Evolutionary conservation across 2,113 vertebrate species (phyloP).

Genomic region (Silurus asotus): DNA sequence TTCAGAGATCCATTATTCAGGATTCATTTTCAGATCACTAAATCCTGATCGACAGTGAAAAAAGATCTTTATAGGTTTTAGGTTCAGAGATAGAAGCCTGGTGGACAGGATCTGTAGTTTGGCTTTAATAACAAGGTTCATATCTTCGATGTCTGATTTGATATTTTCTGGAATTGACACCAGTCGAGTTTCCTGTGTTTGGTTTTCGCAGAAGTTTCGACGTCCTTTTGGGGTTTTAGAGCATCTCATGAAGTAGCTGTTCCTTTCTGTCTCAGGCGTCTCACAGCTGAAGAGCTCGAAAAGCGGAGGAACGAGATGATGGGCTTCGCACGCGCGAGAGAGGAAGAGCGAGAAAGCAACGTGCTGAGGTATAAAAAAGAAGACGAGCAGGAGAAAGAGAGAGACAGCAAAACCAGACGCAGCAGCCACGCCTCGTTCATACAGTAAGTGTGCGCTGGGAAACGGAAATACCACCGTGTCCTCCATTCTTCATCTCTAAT

Average conservation of each 20-base stretch:
- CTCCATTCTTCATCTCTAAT: too few relatives aligned
- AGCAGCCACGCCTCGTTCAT: slow-evolving; percentile 81
- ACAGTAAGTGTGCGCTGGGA: slow-evolving; percentile 77
- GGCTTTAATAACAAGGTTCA: too few relatives aligned
- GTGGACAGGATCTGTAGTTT: too few relatives aligned
- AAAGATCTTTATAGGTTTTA: too few relatives aligned
- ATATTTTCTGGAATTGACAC: neutral
- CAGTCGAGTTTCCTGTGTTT: neutral
- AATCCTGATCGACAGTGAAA: too few relatives aligned
- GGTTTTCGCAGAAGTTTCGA: neutral
- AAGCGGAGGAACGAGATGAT: slow-evolving; percentile 86
- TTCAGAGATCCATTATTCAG: too few relatives aligned
- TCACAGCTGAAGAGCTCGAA: slow-evolving; percentile 87
- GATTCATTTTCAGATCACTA: too few relatives aligned
- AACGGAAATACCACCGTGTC: too few relatives aligned
- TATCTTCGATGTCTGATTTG: too few relatives aligned
- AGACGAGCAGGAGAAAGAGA: slow-evolving; percentile 79
- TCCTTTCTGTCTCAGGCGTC: slow-evolving; percentile 70
- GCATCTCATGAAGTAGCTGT: neutral
- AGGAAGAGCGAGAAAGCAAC: slow-evolving; percentile 82
- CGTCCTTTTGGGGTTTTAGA: too few relatives aligned
- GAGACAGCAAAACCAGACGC: slow-evolving; percentile 66
- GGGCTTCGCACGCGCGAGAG: slow-evolving; percentile 86
- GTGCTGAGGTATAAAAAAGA: slow-evolving; percentile 81
- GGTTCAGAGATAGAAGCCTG: too few relatives aligned